Evolutionary conservation across 2,113 vertebrate genomes (phyloP).

Genomic region (Chaetops frenatus): DNA sequence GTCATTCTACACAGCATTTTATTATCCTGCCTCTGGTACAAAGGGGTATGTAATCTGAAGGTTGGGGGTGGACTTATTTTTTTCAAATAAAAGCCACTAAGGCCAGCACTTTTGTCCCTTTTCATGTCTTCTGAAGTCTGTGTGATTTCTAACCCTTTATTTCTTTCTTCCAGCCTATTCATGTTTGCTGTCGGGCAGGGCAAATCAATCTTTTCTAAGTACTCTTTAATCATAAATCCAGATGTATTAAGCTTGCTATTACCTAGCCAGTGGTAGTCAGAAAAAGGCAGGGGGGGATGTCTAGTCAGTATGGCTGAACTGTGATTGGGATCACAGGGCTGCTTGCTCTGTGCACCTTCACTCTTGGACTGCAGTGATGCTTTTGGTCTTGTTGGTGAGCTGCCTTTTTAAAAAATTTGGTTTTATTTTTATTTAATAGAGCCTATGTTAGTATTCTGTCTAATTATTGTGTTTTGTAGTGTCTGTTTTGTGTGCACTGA

Average conservation of each 20-base stretch:
- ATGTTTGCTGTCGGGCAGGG: constrained; percentile 20
- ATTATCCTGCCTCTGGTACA: constrained; percentile 21
- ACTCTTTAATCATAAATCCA: constrained; percentile 56
- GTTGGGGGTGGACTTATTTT: not conserved
- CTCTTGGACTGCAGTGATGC: not conserved
- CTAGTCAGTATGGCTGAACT: not conserved
- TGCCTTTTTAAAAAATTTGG: not conserved
- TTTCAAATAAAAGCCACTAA: constrained; percentile 11
- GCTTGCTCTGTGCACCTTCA: not conserved
- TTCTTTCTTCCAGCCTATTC: constrained; percentile 27
- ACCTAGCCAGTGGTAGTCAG: constrained; percentile 26
- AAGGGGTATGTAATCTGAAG: constrained; percentile 10
- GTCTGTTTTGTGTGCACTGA: not conserved
- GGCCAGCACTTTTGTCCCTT: not conserved
- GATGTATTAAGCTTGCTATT: constrained; percentile 49
- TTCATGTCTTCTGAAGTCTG: not conserved
- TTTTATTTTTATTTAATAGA: not conserved
- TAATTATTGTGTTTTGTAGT: not conserved
- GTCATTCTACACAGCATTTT: not conserved
- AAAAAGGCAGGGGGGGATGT: not conserved
- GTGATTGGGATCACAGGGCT: not conserved
- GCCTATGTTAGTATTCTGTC: not conserved
- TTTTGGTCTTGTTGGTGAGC: not conserved
- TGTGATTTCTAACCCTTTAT: constrained; percentile 20
- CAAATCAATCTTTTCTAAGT: constrained; percentile 50